Conservation (phyloP, 2,797 vertebrate species). For the Thripadectes ignobilis region DNA sequence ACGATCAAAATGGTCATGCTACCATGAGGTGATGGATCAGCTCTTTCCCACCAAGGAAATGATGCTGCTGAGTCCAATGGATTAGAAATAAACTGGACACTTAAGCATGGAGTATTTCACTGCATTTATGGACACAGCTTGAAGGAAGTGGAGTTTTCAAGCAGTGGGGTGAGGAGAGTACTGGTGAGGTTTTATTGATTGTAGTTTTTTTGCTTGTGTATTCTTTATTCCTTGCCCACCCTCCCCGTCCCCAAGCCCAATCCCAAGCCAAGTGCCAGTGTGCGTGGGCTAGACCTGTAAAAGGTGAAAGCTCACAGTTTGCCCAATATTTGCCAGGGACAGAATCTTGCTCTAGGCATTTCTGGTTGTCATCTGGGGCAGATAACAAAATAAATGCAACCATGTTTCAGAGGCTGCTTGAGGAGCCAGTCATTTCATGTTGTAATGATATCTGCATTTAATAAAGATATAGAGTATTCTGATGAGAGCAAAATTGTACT, state of each 20-base stretch:
- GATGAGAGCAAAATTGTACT: slow-evolving; percentile 37
- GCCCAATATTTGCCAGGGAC: not conserved
- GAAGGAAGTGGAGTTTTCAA: not conserved
- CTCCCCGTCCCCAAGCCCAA: not conserved
- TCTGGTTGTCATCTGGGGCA: not conserved
- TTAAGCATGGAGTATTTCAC: not conserved
- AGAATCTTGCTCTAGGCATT: not conserved
- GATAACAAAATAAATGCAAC: not conserved
- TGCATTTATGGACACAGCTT: not conserved
- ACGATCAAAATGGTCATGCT: not conserved
- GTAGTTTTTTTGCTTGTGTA: rapidly evolving
- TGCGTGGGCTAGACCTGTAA: not conserved
- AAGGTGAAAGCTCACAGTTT: not conserved
- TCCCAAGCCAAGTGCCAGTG: not conserved
- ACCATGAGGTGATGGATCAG: not conserved
- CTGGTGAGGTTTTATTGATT: not conserved
- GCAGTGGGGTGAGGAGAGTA: not conserved
- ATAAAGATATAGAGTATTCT: slow-evolving; percentile 48
- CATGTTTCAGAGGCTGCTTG: slow-evolving; percentile 26
- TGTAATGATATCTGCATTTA: slow-evolving; percentile 55
- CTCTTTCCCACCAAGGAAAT: not conserved
- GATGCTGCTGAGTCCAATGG: not conserved
- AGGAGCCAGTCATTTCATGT: slow-evolving; percentile 16
- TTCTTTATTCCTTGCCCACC: not conserved
- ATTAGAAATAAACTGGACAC: not conserved